A percentile compares a stretch with the other conserved stretches of the same genome.
phyloP scores from a whole-genome alignment of 2,797 vertebrate genomes.

The Cuniculus paca region DNA sequence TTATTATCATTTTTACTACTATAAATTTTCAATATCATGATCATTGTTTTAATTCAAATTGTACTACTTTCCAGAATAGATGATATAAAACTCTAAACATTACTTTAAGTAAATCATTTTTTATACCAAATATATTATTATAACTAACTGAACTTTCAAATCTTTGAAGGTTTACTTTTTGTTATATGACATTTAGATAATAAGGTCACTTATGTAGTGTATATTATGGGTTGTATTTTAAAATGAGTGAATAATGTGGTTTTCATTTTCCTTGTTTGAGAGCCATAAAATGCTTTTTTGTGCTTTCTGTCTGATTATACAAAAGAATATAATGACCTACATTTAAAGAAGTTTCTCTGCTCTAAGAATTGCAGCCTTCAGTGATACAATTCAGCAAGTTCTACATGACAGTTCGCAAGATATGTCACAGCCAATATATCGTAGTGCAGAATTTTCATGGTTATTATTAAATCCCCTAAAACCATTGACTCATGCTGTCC shows the following conservation, averaged over 20 bases:
- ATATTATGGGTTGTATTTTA: background rate
- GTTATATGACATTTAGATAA: background rate
- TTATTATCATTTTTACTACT: background rate
- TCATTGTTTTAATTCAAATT: background rate
- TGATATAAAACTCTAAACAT: background rate
- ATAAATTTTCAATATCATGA: background rate
- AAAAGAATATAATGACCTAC: constrained; percentile 65
- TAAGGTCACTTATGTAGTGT: background rate
- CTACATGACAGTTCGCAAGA: constrained; percentile 45
- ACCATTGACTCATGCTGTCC: constrained; percentile 67
- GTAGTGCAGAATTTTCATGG: constrained; percentile 66
- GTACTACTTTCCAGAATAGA: background rate
- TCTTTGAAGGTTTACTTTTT: background rate
- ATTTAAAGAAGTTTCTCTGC: constrained; percentile 61
- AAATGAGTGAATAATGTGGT: background rate
- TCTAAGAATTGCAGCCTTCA: constrained; percentile 36
- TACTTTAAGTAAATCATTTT: constrained; percentile 36
- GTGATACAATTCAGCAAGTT: constrained; percentile 66
- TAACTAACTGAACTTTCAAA: background rate
- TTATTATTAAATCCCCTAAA: constrained; percentile 79
- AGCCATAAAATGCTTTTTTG: background rate
- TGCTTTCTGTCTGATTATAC: constrained; percentile 53
- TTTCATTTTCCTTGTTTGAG: constrained; percentile 37
- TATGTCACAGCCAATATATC: constrained; percentile 73
- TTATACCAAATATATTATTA: background rate